phyloP scores from a whole-genome alignment of 2,113 vertebrate species.

The Oryzias celebensis region DNA sequence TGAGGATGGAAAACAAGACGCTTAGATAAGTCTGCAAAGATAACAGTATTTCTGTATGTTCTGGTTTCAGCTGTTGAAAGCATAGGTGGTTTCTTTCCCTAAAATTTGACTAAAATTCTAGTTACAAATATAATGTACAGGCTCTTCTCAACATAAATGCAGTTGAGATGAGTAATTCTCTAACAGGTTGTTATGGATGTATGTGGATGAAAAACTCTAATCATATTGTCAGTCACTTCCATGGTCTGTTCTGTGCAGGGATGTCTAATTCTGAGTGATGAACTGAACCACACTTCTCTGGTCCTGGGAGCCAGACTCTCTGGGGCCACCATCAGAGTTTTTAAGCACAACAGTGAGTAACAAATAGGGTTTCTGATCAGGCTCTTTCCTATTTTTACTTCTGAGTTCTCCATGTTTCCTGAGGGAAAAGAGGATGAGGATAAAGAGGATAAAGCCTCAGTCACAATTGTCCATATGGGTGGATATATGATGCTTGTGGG shows the following conservation, averaged over 20 bases:
- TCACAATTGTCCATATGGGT: too few species aligned
- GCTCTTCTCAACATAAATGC: too few species aligned
- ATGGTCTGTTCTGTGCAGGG: constrained; percentile 75
- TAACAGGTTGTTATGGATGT: too few species aligned
- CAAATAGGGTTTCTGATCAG: rapidly evolving
- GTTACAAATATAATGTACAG: too few species aligned
- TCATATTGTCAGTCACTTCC: too few species aligned
- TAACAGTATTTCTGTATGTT: neutral
- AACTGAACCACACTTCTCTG: constrained; percentile 92
- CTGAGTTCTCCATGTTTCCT: neutral
- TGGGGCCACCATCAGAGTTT: constrained; percentile 92
- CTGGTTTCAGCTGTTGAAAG: too few species aligned
- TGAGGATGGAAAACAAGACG: neutral
- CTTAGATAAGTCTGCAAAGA: neutral
- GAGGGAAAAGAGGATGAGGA: too few species aligned
- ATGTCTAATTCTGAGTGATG: constrained; percentile 94
- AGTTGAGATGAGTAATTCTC: too few species aligned
- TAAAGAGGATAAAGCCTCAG: too few species aligned
- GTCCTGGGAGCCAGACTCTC: constrained; percentile 92
- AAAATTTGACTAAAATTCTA: too few species aligned
- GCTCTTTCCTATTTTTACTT: neutral
- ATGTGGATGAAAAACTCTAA: neutral
- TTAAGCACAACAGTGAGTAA: constrained; percentile 97
- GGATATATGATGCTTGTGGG: too few species aligned
- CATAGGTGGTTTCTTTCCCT: too few species aligned